These are phyloP conservation scores for Lycocorax pyrrhopterus DNA, from an alignment of 2,113 vertebrate genomes.

Conservation along the genomic window DNA sequence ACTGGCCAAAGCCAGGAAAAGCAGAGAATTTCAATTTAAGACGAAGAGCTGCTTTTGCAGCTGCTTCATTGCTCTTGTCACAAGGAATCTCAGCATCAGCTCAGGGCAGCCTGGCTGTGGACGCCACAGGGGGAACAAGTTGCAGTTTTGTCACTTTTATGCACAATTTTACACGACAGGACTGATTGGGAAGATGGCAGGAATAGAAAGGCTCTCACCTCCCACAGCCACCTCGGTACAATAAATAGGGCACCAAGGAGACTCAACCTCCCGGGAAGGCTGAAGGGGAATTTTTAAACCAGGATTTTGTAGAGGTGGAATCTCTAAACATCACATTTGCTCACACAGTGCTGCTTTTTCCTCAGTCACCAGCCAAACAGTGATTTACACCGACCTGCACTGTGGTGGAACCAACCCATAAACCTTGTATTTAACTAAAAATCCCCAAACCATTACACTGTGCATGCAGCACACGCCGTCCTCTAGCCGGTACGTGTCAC, in stretches of 20 bases:
- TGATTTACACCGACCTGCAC: not conserved
- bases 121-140: not conserved
- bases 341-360: not conserved
- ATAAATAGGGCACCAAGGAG: not conserved
- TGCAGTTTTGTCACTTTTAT: conserved; percentile 13
- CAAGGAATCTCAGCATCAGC: not conserved
- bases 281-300: not conserved
- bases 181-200: not conserved
- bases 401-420: not conserved
- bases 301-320: not conserved
- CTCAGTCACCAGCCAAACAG: not conserved
- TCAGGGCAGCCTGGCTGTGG: not conserved
- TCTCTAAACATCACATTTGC: not conserved
- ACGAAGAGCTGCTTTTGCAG: not conserved
- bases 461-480: not conserved
- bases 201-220: conserved; percentile 11
- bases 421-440: not conserved
- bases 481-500: not conserved
- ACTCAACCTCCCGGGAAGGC: not conserved
- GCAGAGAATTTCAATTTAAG: not conserved
- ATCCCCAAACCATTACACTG: not conserved
- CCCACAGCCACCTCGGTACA: not conserved
- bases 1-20: not conserved
- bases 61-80: conserved; percentile 36
- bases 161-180: conserved; percentile 35